These are phyloP conservation scores for Dicaeum eximium DNA, from an alignment of 2,113 vertebrate species.

Conservation along the genomic window DNA sequence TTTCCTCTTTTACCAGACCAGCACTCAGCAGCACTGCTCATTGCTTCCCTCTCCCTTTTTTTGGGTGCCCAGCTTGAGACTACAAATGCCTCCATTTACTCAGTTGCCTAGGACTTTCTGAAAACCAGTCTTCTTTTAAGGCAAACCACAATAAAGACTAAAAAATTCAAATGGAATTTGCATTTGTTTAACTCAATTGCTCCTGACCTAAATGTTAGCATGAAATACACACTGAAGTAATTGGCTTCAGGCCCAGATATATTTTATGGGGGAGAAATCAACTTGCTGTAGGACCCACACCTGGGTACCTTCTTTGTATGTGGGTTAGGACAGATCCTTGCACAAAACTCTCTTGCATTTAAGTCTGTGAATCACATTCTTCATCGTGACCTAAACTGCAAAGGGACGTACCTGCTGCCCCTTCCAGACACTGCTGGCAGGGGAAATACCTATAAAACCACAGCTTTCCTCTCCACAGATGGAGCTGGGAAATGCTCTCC, in stretches of 20 bases:
- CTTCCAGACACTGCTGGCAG: neutral
- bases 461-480: neutral
- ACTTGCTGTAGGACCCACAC: neutral
- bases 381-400: neutral
- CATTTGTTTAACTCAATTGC: neutral
- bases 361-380: neutral
- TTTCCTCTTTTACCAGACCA: neutral
- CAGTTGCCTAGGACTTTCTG: neutral
- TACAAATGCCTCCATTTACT: neutral
- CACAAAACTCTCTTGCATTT: neutral
- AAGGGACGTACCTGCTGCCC: neutral
- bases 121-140: neutral
- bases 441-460: neutral
- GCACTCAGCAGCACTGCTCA: neutral
- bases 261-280: neutral
- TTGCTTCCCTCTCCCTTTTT: neutral
- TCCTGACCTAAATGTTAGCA: neutral
- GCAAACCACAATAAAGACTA: neutral
- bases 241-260: neutral
- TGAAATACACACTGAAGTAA: neutral
- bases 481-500: neutral
- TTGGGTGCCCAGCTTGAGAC: neutral
- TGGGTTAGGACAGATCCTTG: neutral
- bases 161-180: neutral
- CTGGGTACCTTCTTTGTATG: fast-evolving